Evolutionary conservation across 1,140 invertebrate species (phyloP).

Genomic region (Galleria mellonella): DNA sequence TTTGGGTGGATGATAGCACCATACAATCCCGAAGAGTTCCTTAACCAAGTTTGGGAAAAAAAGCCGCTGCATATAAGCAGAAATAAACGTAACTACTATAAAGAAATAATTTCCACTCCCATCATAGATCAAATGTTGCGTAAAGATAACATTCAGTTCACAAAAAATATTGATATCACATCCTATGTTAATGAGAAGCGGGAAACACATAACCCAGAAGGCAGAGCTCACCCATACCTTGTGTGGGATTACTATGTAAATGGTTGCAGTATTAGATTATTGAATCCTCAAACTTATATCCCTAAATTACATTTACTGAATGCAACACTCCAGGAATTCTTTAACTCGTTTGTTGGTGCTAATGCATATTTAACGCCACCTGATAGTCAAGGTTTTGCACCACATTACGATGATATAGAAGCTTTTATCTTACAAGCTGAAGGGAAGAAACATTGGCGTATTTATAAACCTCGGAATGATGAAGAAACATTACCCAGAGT

Average conservation of each 20-base stretch:
- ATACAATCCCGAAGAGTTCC: slow-evolving; percentile 78
- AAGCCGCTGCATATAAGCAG: slow-evolving; percentile 84
- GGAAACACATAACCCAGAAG: slow-evolving; percentile 91
- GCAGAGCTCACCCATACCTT: slow-evolving; percentile 81
- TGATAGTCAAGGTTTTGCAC: slow-evolving; percentile 96
- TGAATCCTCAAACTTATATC: slow-evolving; percentile 94
- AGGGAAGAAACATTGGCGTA: slow-evolving; percentile 94
- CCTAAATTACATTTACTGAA: slow-evolving; percentile 77
- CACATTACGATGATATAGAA: slow-evolving; percentile 99
- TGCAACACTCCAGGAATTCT: slow-evolving; percentile 93
- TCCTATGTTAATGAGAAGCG: slow-evolving; percentile 86
- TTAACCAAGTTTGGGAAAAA: slow-evolving; percentile 86
- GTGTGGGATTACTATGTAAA: slow-evolving; percentile 95
- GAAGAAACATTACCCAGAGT: slow-evolving; percentile 83
- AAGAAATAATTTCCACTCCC: slow-evolving; percentile 82
- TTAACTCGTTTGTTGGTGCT: slow-evolving; percentile 94
- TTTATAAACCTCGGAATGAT: slow-evolving; percentile 85
- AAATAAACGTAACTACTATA: slow-evolving; percentile 80
- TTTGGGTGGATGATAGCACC: slow-evolving; percentile 85
- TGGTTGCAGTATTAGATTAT: slow-evolving; percentile 91
- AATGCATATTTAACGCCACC: slow-evolving; percentile 98
- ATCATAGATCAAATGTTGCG: slow-evolving; percentile 87
- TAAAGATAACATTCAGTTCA: slow-evolving; percentile 84
- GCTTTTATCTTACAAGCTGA: slow-evolving; percentile 98
- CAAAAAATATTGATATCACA: slow-evolving; percentile 93